Base-by-base conservation (phyloP, 2,113 vertebrate species). In the Dicentrarchus labrax region DNA sequence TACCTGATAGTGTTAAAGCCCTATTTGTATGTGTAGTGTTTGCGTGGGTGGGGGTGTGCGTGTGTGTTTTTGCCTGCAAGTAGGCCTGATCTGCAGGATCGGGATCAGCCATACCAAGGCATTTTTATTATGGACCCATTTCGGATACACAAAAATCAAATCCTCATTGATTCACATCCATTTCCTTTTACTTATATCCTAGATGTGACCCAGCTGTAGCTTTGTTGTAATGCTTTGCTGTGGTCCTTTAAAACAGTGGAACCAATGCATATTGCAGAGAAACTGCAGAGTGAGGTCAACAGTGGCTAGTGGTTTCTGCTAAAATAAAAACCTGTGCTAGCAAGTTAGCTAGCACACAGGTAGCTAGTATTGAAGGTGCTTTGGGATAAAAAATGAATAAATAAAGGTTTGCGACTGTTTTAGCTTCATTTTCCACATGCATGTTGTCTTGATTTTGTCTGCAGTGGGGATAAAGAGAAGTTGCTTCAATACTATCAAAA, bases 1-100 rank as follows among this genome's bases (percentile, higher is more conserved):
- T 62, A 61, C 22, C 56, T 64, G 30, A 60, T 38, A 38, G 77
- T 72, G 66, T 71, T 41, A 85, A 78, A 69, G 78, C n/a, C 36
- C 39, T 50, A 36, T 76, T 64, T 54, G 69, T 80, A 50, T 50
- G 70, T 45, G 68, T 50, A 50, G 21, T 53, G 36, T 73, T 51
- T 78, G 50, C 38, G 21, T 59, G 56, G 78, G 76, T 30, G 10
- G 2, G 47, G 43, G 53, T 47, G 21, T 61, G 65, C 21, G 51
- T 69, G 77, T 38, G 30, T 75, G 15, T 69, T 22, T 64, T 36
- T 73, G 59, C 70, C 30, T 72, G 72, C 13, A 41, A 70, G 57
- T 51, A 45, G n/a, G 43, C 65, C 47, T 62, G 64, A 50, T 45
- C 22, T 48, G 50, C 43, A 22, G 24, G n/a, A 38, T 48, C 43